Conservation (phyloP, 2,797 vertebrate species). For the Alcedo atthis region DNA sequence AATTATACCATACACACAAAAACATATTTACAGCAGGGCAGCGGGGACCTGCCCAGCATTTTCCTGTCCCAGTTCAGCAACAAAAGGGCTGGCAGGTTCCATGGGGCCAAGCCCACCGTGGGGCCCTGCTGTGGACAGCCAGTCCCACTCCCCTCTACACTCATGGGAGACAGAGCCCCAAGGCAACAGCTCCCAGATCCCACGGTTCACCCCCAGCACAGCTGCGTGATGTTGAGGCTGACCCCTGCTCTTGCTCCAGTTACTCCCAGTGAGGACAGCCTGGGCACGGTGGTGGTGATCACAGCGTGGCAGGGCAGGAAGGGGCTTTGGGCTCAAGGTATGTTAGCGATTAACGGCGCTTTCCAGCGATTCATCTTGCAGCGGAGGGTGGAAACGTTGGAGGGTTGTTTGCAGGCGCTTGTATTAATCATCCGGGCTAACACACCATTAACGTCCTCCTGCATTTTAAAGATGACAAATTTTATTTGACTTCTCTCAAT, state of each 20-base stretch:
- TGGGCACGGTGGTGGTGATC: neutral
- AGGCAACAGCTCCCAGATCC: neutral
- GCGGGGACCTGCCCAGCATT: fast-evolving
- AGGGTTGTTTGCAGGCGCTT: conserved; percentile 74
- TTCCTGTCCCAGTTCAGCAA: neutral
- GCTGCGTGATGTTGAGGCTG: fast-evolving
- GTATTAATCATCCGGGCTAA: conserved; percentile 76
- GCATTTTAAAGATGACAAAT: conserved; percentile 80
- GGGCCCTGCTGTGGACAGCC: neutral
- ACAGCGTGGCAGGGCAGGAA: conserved; percentile 36
- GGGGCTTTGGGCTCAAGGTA: conserved; percentile 57
- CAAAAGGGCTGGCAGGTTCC: fast-evolving
- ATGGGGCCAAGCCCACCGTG: fast-evolving
- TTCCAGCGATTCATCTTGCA: conserved; percentile 72
- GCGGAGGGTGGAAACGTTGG: conserved; percentile 72
- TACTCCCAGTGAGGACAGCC: neutral
- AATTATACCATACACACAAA: neutral
- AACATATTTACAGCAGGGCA: fast-evolving
- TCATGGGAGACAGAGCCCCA: neutral
- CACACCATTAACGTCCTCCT: conserved; percentile 79
- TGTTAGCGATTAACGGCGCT: conserved; percentile 75
- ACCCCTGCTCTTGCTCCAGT: neutral
- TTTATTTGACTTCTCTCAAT: conserved; percentile 78
- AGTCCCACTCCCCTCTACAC: neutral
- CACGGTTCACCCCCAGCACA: fast-evolving